These are phyloP conservation scores for Antennarius striatus DNA, from an alignment of 2,113 vertebrate species.

Conservation along the genomic window DNA sequence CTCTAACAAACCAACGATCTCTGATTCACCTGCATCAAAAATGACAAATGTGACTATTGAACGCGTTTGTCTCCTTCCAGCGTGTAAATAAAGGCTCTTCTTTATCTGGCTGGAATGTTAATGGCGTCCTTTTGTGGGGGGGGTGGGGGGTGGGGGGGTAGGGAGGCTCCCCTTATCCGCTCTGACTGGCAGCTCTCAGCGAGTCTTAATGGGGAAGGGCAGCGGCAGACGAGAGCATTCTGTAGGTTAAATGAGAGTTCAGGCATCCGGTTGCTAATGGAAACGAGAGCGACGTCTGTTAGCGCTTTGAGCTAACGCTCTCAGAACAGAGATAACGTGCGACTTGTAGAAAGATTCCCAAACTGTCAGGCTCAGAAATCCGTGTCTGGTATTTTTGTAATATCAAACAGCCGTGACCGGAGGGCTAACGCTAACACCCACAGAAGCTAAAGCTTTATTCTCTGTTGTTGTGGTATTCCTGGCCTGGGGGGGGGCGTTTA, in stretches of 20 bases:
- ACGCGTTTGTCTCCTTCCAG: too few species aligned
- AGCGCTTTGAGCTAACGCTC: background rate
- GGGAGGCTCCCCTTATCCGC: background rate
- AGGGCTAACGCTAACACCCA: constrained; percentile 32
- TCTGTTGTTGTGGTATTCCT: constrained; percentile 27
- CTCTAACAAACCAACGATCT: too few species aligned
- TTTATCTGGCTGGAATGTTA: constrained; percentile 69
- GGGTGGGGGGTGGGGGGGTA: too few species aligned
- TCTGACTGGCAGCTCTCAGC: constrained; percentile 56
- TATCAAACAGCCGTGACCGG: constrained; percentile 24
- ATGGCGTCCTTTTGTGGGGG: constrained; percentile 50
- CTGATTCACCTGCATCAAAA: too few species aligned
- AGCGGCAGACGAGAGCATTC: constrained; percentile 2
- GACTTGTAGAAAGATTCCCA: constrained; percentile 4
- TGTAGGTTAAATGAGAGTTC: background rate
- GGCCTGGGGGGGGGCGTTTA: constrained; percentile 30
- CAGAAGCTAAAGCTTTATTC: constrained; percentile 15
- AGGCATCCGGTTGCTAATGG: constrained; percentile 8
- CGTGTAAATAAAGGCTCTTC: constrained; percentile 8
- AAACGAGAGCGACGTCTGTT: background rate
- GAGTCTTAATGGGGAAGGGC: constrained; percentile 21
- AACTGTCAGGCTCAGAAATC: constrained; percentile 24
- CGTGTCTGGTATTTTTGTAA: constrained; percentile 17
- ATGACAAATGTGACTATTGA: too few species aligned
- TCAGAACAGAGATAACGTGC: background rate